A percentile compares a stretch with the other conserved stretches of the same genome.
Conservation (phyloP, 1,140 invertebrate genomes). For the Megathymus violae region DNA sequence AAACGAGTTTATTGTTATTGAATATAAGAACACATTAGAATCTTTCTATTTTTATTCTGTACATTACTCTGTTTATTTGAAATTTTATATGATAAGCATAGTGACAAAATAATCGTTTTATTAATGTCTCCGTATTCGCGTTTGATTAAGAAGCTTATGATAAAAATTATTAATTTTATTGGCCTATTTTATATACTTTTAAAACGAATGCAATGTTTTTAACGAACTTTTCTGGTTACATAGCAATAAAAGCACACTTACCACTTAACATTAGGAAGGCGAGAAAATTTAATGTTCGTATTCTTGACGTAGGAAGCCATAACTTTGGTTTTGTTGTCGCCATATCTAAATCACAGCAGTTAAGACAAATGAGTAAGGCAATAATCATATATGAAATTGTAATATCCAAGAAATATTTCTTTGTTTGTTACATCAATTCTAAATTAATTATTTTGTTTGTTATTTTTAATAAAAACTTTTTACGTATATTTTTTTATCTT, state of each 20-base stretch:
- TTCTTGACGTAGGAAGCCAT: slow-evolving; percentile 39
- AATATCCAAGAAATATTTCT: slow-evolving; percentile 32
- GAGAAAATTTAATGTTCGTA: slow-evolving; percentile 42
- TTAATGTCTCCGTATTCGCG: too few species aligned
- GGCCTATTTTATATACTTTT: too few species aligned
- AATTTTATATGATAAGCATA: too few species aligned
- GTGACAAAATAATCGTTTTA: too few species aligned
- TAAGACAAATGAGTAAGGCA: background rate
- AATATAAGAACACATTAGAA: too few species aligned
- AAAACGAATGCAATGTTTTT: background rate
- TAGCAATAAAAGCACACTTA: slow-evolving; percentile 20
- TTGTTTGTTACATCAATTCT: slow-evolving; percentile 28
- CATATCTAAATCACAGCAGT: slow-evolving; percentile 42
- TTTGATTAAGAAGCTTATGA: too few species aligned
- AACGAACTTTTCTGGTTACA: background rate
- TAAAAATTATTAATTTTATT: too few species aligned
- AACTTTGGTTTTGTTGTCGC: slow-evolving; percentile 42
- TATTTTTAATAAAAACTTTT: background rate
- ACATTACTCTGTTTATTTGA: too few species aligned
- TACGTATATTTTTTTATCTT: background rate
- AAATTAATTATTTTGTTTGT: too few species aligned
- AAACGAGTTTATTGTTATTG: too few species aligned
- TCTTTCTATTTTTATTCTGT: too few species aligned
- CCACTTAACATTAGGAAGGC: slow-evolving; percentile 47
- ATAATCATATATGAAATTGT: background rate